A percentile compares a stretch with the other conserved stretches of the same genome.
Evolutionary conservation across 2,113 vertebrate genomes (phyloP).

Genomic region (Orcinus orca): DNA sequence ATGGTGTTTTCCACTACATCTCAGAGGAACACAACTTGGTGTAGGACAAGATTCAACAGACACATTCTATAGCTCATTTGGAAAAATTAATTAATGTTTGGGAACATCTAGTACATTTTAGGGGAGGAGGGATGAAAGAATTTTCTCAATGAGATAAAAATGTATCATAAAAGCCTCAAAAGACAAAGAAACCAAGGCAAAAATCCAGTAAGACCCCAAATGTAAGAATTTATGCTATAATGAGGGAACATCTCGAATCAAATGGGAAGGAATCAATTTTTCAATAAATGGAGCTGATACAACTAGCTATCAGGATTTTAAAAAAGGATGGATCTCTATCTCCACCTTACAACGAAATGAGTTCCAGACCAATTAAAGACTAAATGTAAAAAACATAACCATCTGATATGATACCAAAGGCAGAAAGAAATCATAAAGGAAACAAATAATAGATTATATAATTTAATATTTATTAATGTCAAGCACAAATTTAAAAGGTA

Average conservation of each 20-base stretch:
- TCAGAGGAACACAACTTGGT: background rate
- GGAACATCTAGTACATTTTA: background rate
- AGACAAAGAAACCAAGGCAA: background rate
- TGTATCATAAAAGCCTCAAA: conserved; percentile 57
- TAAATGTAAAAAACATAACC: background rate
- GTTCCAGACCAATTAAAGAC: conserved; percentile 11
- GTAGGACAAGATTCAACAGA: background rate
- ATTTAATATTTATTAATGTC: background rate
- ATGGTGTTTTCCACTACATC: background rate
- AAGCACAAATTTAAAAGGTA: conserved; percentile 5
- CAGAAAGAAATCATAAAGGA: background rate
- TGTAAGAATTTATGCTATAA: background rate
- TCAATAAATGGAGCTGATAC: conserved; percentile 1
- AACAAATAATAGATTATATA: background rate
- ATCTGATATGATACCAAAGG: background rate
- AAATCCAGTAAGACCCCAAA: background rate
- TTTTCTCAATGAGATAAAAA: background rate
- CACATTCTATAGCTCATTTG: background rate
- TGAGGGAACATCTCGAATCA: background rate
- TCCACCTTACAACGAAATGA: background rate
- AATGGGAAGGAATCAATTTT: background rate
- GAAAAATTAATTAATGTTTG: background rate
- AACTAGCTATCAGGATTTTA: background rate
- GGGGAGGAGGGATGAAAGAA: background rate
- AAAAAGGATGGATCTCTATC: background rate